Evolutionary conservation across 2,888 invertebrate genomes (phyloP).

Genomic region (Flabesymbios commensalis): DNA sequence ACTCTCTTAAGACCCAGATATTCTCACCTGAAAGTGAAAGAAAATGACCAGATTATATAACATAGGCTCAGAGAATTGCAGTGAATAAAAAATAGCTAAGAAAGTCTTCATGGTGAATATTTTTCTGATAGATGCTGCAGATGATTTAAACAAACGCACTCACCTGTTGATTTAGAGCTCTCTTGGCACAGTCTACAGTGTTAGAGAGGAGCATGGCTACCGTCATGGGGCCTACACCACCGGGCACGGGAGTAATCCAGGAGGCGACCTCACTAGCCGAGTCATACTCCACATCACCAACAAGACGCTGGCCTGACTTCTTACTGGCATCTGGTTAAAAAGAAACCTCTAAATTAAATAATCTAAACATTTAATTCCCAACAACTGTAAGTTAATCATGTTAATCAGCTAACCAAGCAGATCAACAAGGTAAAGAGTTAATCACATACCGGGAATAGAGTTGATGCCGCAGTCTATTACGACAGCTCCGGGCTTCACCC

Average conservation of each 20-base stretch:
- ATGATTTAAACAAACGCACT: neutral
- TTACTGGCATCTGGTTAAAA: conserved; percentile 21
- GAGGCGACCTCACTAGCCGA: conserved; percentile 77
- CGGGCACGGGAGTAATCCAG: conserved; percentile 87
- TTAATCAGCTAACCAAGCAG: too few species aligned
- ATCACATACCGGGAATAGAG: conserved; percentile 75
- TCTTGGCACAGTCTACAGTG: conserved; percentile 41
- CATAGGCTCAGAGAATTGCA: too few species aligned
- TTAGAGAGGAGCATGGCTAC: conserved; percentile 87
- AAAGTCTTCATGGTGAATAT: too few species aligned
- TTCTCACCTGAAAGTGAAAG: too few species aligned
- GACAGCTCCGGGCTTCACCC: conserved; percentile 97
- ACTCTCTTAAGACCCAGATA: too few species aligned
- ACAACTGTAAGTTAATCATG: too few species aligned
- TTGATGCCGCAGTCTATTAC: conserved; percentile 99
- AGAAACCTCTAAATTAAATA: neutral
- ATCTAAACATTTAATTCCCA: neutral
- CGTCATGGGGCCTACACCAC: conserved; percentile 98
- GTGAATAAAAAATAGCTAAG: too few species aligned
- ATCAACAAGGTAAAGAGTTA: too few species aligned
- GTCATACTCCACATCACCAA: conserved; percentile 92
- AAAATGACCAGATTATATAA: too few species aligned
- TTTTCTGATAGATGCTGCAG: too few species aligned
- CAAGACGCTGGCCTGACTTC: conserved; percentile 75
- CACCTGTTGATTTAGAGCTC: conserved; percentile 13